phyloP scores from a whole-genome alignment of 2,888 invertebrate species.

The Creontiades dilutus region DNA sequence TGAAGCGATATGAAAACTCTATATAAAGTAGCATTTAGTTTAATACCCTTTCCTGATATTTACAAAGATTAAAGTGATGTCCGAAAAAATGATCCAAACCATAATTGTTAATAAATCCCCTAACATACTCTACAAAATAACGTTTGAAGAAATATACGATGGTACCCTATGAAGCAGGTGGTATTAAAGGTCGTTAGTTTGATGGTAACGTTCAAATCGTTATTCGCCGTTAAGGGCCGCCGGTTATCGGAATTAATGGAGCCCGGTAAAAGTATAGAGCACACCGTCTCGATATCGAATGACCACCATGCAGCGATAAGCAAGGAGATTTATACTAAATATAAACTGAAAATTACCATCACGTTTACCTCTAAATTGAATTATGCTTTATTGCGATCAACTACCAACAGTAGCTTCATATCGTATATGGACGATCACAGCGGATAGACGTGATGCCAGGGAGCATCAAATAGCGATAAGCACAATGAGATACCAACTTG shows the following conservation, averaged over 20 bases:
- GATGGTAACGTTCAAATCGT: constrained; percentile 22
- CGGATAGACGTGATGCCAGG: no score
- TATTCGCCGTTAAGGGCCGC: background rate
- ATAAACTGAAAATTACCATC: background rate
- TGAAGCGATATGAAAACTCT: no score
- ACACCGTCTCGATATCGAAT: background rate
- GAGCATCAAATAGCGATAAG: no score
- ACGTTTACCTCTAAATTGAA: no score
- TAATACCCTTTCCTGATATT: no score
- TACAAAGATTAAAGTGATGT: no score
- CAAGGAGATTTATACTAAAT: background rate
- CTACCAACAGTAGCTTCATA: no score
- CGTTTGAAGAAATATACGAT: background rate
- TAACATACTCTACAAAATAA: background rate
- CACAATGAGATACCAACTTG: no score
- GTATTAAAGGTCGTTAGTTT: constrained; percentile 30
- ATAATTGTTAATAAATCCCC: background rate
- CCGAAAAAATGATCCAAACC: background rate
- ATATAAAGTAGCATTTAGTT: no score
- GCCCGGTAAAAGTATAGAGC: background rate
- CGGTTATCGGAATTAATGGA: background rate
- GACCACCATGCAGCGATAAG: background rate
- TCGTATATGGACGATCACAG: no score
- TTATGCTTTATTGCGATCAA: no score
- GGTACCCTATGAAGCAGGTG: background rate